A percentile compares a stretch with the other conserved stretches of the same genome.
Evolutionary conservation across 35 echinoderm and acorn worm species (phyloP).

Genomic region (Acanthaster planci): DNA sequence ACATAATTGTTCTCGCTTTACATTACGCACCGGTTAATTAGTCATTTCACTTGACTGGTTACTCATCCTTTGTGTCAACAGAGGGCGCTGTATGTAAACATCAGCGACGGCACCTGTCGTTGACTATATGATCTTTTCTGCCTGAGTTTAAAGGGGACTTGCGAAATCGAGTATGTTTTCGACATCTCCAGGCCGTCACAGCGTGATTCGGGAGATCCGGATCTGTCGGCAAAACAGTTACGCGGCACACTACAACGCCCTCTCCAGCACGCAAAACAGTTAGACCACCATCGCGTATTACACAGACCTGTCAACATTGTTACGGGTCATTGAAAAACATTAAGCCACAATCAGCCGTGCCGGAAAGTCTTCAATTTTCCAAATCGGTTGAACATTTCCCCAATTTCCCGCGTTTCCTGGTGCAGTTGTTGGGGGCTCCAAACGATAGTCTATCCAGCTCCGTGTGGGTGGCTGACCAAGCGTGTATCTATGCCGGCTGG

Average conservation of each 20-base stretch:
- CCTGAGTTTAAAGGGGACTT: no score
- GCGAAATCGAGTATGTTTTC: no score
- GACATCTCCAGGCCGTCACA: no score
- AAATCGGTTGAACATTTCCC: slow-evolving; percentile 25
- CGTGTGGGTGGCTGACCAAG: slow-evolving; percentile 7
- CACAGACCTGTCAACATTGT: slow-evolving; percentile 22
- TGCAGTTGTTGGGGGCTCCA: not conserved
- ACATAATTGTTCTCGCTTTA: no score
- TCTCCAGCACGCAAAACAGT: not conserved
- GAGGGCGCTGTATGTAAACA: no score
- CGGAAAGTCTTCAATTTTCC: slow-evolving; percentile 10
- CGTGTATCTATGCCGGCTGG: not conserved
- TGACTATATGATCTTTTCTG: no score
- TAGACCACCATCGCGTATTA: not conserved
- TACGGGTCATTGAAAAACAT: slow-evolving; percentile 3
- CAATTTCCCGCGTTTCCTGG: slow-evolving; percentile 4
- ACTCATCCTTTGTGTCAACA: no score
- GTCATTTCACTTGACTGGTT: no score
- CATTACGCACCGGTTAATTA: no score
- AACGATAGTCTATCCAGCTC: not conserved
- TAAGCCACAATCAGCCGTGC: not conserved
- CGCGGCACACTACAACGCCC: not conserved
- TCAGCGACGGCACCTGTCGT: no score
- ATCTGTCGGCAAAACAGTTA: not conserved
- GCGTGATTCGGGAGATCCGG: not conserved